These are phyloP conservation scores for Lagodon rhomboides DNA, from an alignment of 2,797 vertebrate species.

Conservation along the genomic window DNA sequence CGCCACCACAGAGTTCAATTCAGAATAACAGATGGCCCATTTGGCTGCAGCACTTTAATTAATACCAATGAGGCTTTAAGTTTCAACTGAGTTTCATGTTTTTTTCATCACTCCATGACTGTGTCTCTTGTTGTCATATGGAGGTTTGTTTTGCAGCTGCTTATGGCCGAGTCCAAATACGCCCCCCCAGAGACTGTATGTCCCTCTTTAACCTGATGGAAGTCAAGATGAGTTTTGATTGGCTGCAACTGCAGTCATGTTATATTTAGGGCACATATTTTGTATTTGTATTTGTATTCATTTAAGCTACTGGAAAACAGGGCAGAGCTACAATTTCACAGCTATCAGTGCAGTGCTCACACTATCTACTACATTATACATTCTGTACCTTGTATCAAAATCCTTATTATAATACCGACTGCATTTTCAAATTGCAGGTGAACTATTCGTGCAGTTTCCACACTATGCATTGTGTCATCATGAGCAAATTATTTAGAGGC, in stretches of 20 bases:
- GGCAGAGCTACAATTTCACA: not conserved
- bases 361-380: not conserved
- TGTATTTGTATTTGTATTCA: too few relatives aligned
- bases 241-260: constrained; percentile 12
- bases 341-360: not conserved
- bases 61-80: constrained; percentile 49
- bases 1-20: constrained; percentile 46
- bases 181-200: constrained; percentile 23
- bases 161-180: constrained; percentile 23
- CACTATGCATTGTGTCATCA: too few relatives aligned
- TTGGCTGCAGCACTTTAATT: constrained; percentile 62
- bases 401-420: too few relatives aligned
- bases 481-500: not conserved
- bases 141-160: constrained; percentile 34
- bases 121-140: constrained; percentile 36
- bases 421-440: too few relatives aligned
- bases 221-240: constrained; percentile 33
- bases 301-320: not conserved
- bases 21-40: constrained; percentile 64
- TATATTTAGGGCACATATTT: constrained; percentile 28
- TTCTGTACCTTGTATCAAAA: too few relatives aligned
- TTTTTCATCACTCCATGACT: constrained; percentile 30
- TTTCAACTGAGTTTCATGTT: constrained; percentile 45
- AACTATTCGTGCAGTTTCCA: too few relatives aligned
- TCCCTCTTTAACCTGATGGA: constrained; percentile 19